A percentile compares a stretch with the other conserved stretches of the same genome.
These are phyloP conservation scores for Phrynocephalus versicolor DNA, from an alignment of 2,113 vertebrate genomes.

Conservation along the genomic window DNA sequence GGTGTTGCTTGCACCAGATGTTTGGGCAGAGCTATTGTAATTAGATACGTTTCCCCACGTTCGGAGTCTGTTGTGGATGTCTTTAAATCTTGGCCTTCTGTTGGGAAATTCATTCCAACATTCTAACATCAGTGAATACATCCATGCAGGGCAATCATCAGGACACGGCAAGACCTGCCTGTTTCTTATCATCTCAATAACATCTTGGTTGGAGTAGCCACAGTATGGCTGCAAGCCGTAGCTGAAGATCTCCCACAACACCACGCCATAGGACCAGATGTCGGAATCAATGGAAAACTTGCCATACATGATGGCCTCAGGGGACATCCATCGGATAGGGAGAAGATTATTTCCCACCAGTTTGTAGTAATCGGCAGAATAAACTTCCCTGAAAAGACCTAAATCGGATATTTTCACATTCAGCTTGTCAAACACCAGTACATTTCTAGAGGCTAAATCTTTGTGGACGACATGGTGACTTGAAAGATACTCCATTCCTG, in stretches of 20 bases:
- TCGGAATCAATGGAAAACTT: conserved; percentile 95
- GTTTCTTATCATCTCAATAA: conserved; percentile 93
- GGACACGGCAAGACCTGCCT: conserved; percentile 91
- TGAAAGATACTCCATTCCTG: conserved; percentile 97
- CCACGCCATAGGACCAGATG: conserved; percentile 95
- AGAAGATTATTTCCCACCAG: conserved; percentile 85
- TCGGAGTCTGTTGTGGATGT: conserved; percentile 90
- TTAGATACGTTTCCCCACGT: conserved; percentile 92
- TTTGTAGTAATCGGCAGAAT: conserved; percentile 95
- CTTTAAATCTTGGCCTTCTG: conserved; percentile 93
- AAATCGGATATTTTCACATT: conserved; percentile 92
- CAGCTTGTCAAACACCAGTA: conserved; percentile 93
- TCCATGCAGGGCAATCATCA: conserved; percentile 93
- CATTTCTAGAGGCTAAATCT: conserved; percentile 93
- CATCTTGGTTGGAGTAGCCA: conserved; percentile 96
- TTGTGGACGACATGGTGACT: conserved; percentile 93
- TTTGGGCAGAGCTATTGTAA: conserved; percentile 92
- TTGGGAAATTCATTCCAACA: conserved; percentile 94
- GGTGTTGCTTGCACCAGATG: conserved; percentile 91
- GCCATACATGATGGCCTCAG: conserved; percentile 92
- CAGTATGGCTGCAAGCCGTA: conserved; percentile 97
- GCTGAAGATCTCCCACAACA: conserved; percentile 97
- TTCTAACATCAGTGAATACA: conserved; percentile 93
- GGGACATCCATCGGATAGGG: conserved; percentile 96
- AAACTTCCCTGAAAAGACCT: conserved; percentile 94